phyloP scores from a whole-genome alignment of 2,888 invertebrate species.

The Synergus laeviventris region DNA sequence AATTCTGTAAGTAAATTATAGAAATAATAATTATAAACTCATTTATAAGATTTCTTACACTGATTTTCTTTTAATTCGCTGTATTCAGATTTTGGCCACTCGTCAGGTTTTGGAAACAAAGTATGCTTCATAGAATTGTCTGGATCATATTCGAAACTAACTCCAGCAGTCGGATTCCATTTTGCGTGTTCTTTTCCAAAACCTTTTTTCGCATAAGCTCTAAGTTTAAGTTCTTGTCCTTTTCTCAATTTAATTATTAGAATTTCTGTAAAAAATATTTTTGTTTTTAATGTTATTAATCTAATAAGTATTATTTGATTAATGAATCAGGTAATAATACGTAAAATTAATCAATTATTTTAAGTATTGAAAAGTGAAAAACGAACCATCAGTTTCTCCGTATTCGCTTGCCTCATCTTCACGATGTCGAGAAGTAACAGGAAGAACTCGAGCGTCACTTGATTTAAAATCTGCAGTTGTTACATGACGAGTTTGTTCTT shows the following conservation, averaged over 20 bases:
- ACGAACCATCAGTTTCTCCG: conserved; percentile 93
- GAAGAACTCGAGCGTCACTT: conserved; percentile 92
- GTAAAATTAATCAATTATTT: not conserved
- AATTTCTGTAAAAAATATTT: conserved; percentile 77
- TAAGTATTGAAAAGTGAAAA: not conserved
- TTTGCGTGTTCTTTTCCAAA: conserved; percentile 99
- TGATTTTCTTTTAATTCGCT: conserved; percentile 94
- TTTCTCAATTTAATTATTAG: conserved; percentile 85
- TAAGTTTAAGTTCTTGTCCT: conserved; percentile 94
- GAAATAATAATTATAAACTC: not conserved
- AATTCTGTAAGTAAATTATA: conserved; percentile 45
- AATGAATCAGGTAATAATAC: no score
- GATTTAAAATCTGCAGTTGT: conserved; percentile 97
- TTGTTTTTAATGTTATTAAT: not conserved
- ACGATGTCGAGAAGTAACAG: conserved; percentile 93
- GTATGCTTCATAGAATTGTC: conserved; percentile 98
- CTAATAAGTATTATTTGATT: not conserved
- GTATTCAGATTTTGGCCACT: conserved; percentile 99
- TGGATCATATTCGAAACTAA: conserved; percentile 99
- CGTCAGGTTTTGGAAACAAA: conserved; percentile 95
- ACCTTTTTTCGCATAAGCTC: conserved; percentile 97
- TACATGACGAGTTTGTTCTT: conserved; percentile 95
- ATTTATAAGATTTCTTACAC: conserved; percentile 77
- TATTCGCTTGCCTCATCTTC: conserved; percentile 96
- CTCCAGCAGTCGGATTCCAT: conserved; percentile 99